Conservation (phyloP, 2,113 vertebrate genomes). For the Chauna torquata region DNA sequence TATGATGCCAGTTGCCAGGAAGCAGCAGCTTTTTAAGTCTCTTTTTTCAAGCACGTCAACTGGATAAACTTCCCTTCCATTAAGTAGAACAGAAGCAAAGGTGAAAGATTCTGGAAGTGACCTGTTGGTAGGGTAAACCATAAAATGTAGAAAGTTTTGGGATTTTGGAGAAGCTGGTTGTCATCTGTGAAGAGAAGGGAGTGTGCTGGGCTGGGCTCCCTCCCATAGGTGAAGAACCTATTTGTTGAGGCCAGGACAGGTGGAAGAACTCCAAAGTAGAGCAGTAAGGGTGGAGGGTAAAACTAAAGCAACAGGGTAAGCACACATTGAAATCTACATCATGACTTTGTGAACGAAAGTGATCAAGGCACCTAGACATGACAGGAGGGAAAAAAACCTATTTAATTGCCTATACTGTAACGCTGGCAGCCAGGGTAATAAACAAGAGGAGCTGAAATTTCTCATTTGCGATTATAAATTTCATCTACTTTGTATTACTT, state of each 20-base stretch:
- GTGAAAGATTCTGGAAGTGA: not conserved
- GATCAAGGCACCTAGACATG: not conserved
- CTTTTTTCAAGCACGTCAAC: too few species aligned
- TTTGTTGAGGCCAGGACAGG: not conserved
- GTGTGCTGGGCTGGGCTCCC: not conserved
- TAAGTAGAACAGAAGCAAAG: not conserved
- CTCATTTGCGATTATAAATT: not conserved
- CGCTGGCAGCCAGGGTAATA: not conserved
- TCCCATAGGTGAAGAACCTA: not conserved
- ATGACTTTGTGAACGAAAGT: not conserved
- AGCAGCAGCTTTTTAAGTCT: not conserved
- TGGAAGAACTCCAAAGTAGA: not conserved
- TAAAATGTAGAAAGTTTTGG: not conserved
- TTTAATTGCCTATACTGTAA: not conserved
- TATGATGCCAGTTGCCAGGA: not conserved
- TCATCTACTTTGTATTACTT: slow-evolving; percentile 18
- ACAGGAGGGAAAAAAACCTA: not conserved
- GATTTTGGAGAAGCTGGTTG: not conserved
- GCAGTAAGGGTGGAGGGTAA: not conserved
- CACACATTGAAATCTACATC: not conserved
- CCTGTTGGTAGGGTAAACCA: not conserved
- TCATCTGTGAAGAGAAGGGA: not conserved
- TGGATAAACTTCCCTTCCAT: not conserved
- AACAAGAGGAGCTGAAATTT: slow-evolving; percentile 28
- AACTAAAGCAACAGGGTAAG: not conserved